Percentiles rank a stretch among this genome's conserved stretches.
Evolutionary conservation across 2,797 vertebrate genomes (phyloP).

Genomic region (Hippocampus kuda): DNA sequence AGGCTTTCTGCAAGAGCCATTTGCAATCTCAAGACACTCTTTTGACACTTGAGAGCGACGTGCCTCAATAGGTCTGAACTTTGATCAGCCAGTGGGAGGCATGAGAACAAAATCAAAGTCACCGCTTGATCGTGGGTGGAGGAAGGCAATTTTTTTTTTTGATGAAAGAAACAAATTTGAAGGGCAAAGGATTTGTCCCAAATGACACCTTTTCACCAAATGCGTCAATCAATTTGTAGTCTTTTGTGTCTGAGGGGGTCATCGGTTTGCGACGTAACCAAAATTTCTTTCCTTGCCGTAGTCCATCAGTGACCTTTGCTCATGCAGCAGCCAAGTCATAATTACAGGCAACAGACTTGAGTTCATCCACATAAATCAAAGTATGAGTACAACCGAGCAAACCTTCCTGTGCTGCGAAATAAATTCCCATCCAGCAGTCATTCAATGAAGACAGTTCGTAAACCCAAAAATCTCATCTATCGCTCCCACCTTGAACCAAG

Average conservation of each 20-base stretch:
- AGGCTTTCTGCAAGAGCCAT: constrained; percentile 26
- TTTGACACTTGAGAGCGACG: constrained; percentile 13
- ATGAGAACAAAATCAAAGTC: constrained; percentile 35
- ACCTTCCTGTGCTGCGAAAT: too few species aligned
- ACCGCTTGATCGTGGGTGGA: constrained; percentile 11
- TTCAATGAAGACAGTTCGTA: too few species aligned
- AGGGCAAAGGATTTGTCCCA: not conserved
- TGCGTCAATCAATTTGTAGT: not conserved
- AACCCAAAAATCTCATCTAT: not conserved
- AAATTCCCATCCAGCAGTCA: too few species aligned
- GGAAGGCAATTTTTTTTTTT: not conserved
- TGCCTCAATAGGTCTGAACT: not conserved
- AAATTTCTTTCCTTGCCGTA: too few species aligned
- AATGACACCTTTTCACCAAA: not conserved
- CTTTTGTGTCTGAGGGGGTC: not conserved
- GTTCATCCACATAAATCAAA: too few species aligned
- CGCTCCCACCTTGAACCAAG: not conserved
- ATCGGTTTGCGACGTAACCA: too few species aligned
- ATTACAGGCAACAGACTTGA: too few species aligned
- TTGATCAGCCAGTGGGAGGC: not conserved
- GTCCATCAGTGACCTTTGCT: too few species aligned
- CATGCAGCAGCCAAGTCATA: too few species aligned
- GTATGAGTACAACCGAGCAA: too few species aligned
- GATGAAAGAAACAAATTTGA: not conserved
- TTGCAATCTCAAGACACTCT: constrained; percentile 5